These are phyloP conservation scores for Homarus americanus DNA, from an alignment of 1,140 invertebrate genomes.

Conservation along the genomic window DNA sequence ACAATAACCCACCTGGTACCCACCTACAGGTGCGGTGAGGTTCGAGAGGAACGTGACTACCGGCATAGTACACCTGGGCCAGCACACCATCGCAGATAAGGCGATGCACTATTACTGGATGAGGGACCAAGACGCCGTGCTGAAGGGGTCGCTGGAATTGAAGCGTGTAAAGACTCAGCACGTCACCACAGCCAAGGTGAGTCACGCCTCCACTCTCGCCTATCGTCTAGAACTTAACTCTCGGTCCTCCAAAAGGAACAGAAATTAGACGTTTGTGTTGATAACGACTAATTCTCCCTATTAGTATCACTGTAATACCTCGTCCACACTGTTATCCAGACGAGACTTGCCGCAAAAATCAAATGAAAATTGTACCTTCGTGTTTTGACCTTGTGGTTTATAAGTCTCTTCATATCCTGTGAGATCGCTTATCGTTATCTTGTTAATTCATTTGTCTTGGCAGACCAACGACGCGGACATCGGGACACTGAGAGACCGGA, in stretches of 20 bases:
- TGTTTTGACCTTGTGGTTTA: neutral
- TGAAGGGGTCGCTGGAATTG: neutral
- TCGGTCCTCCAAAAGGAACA: too few species aligned
- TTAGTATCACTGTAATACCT: too few species aligned
- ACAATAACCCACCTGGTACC: neutral
- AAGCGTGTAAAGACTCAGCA: neutral
- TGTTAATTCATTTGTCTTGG: too few species aligned
- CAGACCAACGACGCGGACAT: neutral
- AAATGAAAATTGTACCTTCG: neutral
- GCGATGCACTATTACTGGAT: neutral
- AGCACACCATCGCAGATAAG: neutral
- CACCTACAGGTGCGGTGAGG: neutral
- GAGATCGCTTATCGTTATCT: too few species aligned
- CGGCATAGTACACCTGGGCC: neutral
- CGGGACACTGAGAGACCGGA: neutral
- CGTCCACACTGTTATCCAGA: too few species aligned
- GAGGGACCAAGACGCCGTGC: neutral
- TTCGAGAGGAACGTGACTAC: neutral
- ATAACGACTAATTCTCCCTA: too few species aligned
- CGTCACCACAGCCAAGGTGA: neutral
- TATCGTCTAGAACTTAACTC: too few species aligned
- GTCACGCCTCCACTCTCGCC: too few species aligned
- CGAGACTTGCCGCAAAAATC: too few species aligned
- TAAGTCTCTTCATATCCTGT: too few species aligned
- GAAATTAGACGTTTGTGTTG: too few species aligned